Conservation (phyloP, 2,797 vertebrate genomes). For the Chelidonichthys spinosus region DNA sequence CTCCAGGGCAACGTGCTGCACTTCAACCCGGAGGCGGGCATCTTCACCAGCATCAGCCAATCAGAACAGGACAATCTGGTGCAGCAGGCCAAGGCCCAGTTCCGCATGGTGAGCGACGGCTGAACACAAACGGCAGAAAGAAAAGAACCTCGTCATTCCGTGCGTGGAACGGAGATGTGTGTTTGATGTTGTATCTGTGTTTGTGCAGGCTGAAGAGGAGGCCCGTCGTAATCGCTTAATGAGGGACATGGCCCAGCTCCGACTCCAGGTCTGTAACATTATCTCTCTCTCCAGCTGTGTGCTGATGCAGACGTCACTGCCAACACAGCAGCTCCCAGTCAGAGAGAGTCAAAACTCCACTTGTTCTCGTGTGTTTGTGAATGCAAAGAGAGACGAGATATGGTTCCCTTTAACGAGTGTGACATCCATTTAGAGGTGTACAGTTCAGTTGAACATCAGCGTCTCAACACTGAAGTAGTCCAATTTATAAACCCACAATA, state of each 20-base stretch:
- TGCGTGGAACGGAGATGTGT: background rate
- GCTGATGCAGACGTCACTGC: background rate
- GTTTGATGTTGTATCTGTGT: slow-evolving; percentile 11
- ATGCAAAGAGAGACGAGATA: background rate
- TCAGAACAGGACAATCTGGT: slow-evolving; percentile 90
- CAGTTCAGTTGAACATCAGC: background rate
- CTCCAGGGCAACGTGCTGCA: slow-evolving; percentile 96
- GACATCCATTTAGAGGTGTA: background rate
- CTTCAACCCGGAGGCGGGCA: slow-evolving; percentile 94
- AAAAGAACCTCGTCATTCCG: background rate
- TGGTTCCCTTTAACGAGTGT: background rate
- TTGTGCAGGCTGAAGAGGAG: slow-evolving; percentile 94
- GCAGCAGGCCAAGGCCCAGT: slow-evolving; percentile 97
- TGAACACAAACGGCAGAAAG: background rate
- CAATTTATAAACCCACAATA: no score
- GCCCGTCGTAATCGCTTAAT: slow-evolving; percentile 95
- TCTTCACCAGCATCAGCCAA: slow-evolving; percentile 95
- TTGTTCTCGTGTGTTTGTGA: background rate
- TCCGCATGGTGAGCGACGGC: slow-evolving; percentile 91
- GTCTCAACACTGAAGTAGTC: background rate
- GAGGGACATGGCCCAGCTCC: slow-evolving; percentile 98
- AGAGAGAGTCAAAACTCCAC: background rate
- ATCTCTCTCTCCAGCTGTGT: background rate
- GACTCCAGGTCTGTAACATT: slow-evolving; percentile 88
- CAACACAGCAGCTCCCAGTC: background rate